Percentiles rank a stretch among this genome's conserved stretches.
These are phyloP conservation scores for Scylla paramamosain DNA, from an alignment of 1,140 invertebrate genomes.

Conservation along the genomic window DNA sequence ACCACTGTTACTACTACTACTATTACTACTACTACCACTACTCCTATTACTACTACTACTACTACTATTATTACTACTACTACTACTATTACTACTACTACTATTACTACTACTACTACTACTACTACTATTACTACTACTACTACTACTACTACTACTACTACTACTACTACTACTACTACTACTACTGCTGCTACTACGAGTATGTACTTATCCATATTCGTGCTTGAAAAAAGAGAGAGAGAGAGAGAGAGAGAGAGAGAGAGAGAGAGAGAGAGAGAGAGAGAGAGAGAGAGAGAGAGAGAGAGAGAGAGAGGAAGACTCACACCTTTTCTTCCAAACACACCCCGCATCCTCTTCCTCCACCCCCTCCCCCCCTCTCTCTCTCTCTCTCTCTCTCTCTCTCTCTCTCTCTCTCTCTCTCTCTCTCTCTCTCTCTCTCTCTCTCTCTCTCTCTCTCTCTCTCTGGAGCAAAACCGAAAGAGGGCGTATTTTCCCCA, in stretches of 20 bases:
- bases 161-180: neutral
- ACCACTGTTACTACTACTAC: neutral
- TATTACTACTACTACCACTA: too few relatives aligned
- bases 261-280: too few relatives aligned
- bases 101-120: neutral
- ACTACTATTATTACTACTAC: neutral
- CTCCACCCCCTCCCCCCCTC: conserved; percentile 3
- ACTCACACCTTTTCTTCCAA: neutral
- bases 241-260: too few relatives aligned
- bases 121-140: neutral
- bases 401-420: conserved; percentile 49
- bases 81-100: neutral
- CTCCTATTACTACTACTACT: neutral
- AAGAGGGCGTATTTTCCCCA: neutral
- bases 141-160: too few relatives aligned
- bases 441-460: conserved; percentile 37
- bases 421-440: conserved; percentile 49
- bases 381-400: conserved; percentile 55
- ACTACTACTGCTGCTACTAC: neutral
- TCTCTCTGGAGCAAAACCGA: neutral
- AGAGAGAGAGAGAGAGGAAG: too few relatives aligned
- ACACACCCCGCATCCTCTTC: neutral
- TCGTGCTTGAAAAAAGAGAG: too few relatives aligned
- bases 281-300: too few relatives aligned
- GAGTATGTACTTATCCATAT: too few relatives aligned